phyloP scores from a whole-genome alignment of 2,888 invertebrate genomes.

The Drosophila crucigera region DNA sequence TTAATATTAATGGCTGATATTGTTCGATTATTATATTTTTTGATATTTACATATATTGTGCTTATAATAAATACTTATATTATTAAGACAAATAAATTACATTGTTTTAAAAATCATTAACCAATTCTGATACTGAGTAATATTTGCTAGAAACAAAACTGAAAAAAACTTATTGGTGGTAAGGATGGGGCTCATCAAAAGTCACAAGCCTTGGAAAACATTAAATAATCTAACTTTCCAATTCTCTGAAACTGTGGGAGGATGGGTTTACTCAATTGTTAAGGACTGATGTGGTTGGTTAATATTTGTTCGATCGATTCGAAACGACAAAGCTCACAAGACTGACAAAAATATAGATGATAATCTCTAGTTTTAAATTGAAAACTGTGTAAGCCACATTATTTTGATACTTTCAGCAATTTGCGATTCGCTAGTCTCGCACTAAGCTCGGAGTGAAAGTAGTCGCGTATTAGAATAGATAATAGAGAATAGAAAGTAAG shows the following conservation, averaged over 20 bases:
- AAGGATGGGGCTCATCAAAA: background rate
- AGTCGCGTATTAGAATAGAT: background rate
- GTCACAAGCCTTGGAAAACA: background rate
- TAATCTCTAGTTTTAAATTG: background rate
- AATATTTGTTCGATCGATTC: background rate
- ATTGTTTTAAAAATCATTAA: background rate
- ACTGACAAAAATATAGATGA: background rate
- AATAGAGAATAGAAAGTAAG: conserved; percentile 30
- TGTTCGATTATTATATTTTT: background rate
- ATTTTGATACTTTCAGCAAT: background rate
- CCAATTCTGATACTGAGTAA: background rate
- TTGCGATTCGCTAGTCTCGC: background rate
- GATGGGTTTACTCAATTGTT: background rate
- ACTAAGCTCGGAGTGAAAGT: background rate
- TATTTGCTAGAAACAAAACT: background rate
- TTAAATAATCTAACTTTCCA: background rate
- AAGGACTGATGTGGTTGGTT: background rate
- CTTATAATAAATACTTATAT: background rate
- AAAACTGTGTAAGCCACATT: background rate
- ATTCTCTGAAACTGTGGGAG: background rate
- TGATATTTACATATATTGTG: background rate
- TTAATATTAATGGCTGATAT: background rate
- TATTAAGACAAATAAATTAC: background rate
- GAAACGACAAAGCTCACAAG: background rate
- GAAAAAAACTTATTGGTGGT: background rate